These are phyloP conservation scores for Stenotaenia linearis DNA, from an alignment of 2,888 invertebrate species.

Conservation along the genomic window DNA sequence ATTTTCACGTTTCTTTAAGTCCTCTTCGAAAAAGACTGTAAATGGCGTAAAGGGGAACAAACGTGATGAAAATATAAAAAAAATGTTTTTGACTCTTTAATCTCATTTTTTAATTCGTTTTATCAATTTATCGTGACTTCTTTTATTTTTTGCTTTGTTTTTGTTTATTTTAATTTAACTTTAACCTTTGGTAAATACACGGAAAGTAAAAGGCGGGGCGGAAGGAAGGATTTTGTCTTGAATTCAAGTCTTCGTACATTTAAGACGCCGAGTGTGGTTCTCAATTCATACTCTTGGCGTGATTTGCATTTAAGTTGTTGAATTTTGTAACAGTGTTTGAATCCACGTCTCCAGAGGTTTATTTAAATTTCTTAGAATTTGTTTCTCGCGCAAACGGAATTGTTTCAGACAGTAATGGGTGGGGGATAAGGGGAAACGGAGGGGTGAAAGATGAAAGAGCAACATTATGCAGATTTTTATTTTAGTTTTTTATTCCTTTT, in stretches of 20 bases:
- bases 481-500: not conserved
- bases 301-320: not conserved
- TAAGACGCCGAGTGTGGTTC: not conserved
- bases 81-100: no score
- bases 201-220: no score
- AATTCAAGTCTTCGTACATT: not conserved
- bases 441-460: not conserved
- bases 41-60: not conserved
- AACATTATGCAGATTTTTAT: not conserved
- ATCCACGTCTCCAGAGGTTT: not conserved
- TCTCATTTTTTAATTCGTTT: no score
- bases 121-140: not conserved
- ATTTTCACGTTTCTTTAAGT: not conserved
- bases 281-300: not conserved
- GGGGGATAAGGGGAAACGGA: no score
- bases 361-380: not conserved
- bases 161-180: not conserved
- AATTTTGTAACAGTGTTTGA: not conserved
- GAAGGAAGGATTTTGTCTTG: not conserved
- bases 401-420: not conserved
- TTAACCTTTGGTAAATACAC: no score
- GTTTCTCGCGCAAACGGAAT: not conserved
- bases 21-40: not conserved
- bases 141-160: not conserved
- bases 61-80: no score